These are phyloP conservation scores for Drosophila ezoana DNA, from an alignment of 2,888 invertebrate species.

Conservation along the genomic window DNA sequence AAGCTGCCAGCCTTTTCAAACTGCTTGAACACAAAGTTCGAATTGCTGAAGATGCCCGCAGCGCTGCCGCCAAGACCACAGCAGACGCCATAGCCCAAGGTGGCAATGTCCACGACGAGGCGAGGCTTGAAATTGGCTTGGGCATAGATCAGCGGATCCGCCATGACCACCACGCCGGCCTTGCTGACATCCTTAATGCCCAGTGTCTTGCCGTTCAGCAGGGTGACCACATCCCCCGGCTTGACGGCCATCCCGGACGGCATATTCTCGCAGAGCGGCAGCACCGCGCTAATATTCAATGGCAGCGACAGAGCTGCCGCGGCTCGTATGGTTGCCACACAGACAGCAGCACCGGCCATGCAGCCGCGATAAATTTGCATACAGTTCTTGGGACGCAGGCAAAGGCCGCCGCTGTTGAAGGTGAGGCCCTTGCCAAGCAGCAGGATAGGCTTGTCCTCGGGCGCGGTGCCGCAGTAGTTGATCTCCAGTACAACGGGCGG, in stretches of 20 bases:
- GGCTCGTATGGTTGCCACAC: slow-evolving; percentile 86
- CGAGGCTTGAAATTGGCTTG: slow-evolving; percentile 87
- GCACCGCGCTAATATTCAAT: slow-evolving; percentile 85
- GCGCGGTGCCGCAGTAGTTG: slow-evolving; percentile 85
- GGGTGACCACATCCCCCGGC: slow-evolving; percentile 85
- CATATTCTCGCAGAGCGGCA: slow-evolving; percentile 85
- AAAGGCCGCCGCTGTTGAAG: slow-evolving; percentile 85
- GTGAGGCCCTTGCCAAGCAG: slow-evolving; percentile 87
- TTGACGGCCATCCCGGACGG: slow-evolving; percentile 87
- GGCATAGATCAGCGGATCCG: slow-evolving; percentile 92
- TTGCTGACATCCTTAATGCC: slow-evolving; percentile 87
- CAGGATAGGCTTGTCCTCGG: slow-evolving; percentile 85
- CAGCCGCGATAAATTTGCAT: slow-evolving; percentile 85
- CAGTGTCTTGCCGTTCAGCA: slow-evolving; percentile 86
- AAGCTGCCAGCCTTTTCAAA: slow-evolving; percentile 86
- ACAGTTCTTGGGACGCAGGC: slow-evolving; percentile 66
- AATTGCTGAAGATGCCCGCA: slow-evolving; percentile 87
- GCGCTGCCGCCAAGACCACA: slow-evolving; percentile 87
- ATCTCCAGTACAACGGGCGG: slow-evolving; percentile 87
- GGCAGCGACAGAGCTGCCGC: slow-evolving; percentile 86
- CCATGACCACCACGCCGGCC: slow-evolving; percentile 92
- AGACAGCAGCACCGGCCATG: slow-evolving; percentile 88
- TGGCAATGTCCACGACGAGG: slow-evolving; percentile 87
- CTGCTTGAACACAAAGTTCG: slow-evolving; percentile 85
- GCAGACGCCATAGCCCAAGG: slow-evolving; percentile 85